phyloP scores from a whole-genome alignment of 2,797 vertebrate genomes.

The Hapalemur alaotrensis region DNA sequence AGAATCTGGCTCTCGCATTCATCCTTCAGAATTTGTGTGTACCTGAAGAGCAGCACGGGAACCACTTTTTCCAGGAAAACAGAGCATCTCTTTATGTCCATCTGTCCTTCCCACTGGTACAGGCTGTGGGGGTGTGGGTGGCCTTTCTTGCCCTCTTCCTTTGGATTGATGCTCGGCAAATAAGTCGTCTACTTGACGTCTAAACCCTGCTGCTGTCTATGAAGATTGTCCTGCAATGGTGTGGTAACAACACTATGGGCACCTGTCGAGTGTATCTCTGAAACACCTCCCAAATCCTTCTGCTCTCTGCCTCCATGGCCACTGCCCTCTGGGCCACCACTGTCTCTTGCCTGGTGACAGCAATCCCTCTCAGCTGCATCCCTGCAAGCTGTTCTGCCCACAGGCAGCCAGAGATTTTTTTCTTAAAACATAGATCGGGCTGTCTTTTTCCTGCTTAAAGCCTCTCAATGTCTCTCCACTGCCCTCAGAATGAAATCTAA shows the following conservation, averaged over 20 bases:
- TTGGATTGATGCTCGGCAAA: background rate
- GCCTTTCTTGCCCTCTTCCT: background rate
- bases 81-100: background rate
- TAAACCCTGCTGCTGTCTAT: background rate
- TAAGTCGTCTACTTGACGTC: background rate
- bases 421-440: background rate
- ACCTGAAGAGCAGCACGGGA: background rate
- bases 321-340: too few species aligned
- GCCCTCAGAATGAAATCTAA: background rate
- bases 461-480: background rate
- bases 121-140: background rate
- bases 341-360: background rate
- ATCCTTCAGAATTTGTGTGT: background rate
- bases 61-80: background rate
- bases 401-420: background rate
- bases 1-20: background rate
- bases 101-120: background rate
- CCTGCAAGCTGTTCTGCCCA: background rate
- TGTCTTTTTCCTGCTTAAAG: background rate
- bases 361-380: background rate
- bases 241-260: too few species aligned
- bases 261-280: background rate
- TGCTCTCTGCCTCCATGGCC: background rate
- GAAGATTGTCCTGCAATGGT: background rate
- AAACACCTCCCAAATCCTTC: background rate